A percentile compares a stretch with the other conserved stretches of the same genome.
Evolutionary conservation across 2,888 invertebrate genomes (phyloP).

Genomic region (Andrena chrysosceles): DNA sequence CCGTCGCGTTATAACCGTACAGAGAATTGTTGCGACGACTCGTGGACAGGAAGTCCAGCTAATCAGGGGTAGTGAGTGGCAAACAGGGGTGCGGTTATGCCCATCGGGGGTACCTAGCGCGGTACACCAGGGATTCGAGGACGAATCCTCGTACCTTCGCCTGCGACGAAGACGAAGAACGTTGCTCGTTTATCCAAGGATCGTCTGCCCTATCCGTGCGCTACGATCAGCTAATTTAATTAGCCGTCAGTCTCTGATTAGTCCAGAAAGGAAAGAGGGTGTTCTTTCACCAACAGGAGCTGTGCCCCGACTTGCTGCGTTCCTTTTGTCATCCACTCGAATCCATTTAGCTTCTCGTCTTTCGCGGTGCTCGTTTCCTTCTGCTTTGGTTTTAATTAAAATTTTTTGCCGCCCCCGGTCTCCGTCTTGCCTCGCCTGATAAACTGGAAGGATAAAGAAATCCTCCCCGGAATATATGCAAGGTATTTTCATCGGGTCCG

Average conservation of each 20-base stretch:
- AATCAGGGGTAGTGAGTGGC: conserved; percentile 85
- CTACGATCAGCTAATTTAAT: conserved; percentile 72
- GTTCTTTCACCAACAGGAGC: conserved; percentile 43
- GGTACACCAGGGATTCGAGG: conserved; percentile 76
- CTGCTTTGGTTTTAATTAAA: conserved; percentile 70
- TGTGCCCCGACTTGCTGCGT: conserved; percentile 22
- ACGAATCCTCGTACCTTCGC: conserved; percentile 58
- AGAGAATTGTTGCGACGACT: conserved; percentile 71
- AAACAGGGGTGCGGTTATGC: conserved; percentile 84
- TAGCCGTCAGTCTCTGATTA: conserved; percentile 71
- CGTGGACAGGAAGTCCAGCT: conserved; percentile 84
- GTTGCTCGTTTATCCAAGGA: conserved; percentile 46
- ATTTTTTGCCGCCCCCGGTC: conserved; percentile 48
- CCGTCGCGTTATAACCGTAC: conserved; percentile 36
- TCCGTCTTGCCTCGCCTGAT: conserved; percentile 32
- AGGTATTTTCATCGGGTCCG: conserved; percentile 6
- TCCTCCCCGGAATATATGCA: conserved; percentile 48
- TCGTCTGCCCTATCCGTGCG: conserved; percentile 53
- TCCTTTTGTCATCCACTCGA: conserved; percentile 56
- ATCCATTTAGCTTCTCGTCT: conserved; percentile 57
- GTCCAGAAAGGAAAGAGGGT: conserved; percentile 47
- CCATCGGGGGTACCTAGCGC: conserved; percentile 70
- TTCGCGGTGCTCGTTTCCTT: conserved; percentile 40
- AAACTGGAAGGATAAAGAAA: conserved; percentile 57
- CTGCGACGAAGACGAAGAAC: conserved; percentile 30